phyloP scores from a whole-genome alignment of 2,888 invertebrate species.

The Liopterus haemorrhoidalis region DNA sequence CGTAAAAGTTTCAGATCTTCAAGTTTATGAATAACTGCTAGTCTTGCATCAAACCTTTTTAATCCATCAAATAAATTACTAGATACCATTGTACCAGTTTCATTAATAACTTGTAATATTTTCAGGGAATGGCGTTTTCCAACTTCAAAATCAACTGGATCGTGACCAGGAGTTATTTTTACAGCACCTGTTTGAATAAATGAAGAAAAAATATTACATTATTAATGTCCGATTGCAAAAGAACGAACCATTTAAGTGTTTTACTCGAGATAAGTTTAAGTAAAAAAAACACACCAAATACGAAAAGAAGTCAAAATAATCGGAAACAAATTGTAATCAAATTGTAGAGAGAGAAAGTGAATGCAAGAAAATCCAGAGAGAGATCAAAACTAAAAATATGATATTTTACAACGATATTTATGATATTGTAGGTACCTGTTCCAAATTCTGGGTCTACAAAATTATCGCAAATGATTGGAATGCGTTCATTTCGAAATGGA shows the following conservation, averaged over 20 bases:
- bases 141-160: constrained; percentile 93
- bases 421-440: constrained; percentile 60
- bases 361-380: no score
- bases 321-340: no score
- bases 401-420: no score
- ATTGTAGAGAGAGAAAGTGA: no score
- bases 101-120: constrained; percentile 84
- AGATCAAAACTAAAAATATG: no score
- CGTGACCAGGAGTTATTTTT: constrained; percentile 98
- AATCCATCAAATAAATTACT: constrained; percentile 69
- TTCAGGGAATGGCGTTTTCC: constrained; percentile 83
- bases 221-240: no score
- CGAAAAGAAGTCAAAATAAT: no score
- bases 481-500: constrained; percentile 75
- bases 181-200: constrained; percentile 68
- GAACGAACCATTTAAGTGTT: no score
- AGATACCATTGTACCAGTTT: constrained; percentile 78
- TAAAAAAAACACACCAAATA: no score
- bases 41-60: constrained; percentile 86
- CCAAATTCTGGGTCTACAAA: constrained; percentile 95
- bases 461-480: constrained; percentile 87
- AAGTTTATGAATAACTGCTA: constrained; percentile 70
- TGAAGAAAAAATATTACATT: no score
- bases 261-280: no score
- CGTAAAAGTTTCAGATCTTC: constrained; percentile 51